A percentile compares a stretch with the other conserved stretches of the same genome.
Evolutionary conservation across 2,113 vertebrate genomes (phyloP).

Genomic region (Mobula hypostoma): DNA sequence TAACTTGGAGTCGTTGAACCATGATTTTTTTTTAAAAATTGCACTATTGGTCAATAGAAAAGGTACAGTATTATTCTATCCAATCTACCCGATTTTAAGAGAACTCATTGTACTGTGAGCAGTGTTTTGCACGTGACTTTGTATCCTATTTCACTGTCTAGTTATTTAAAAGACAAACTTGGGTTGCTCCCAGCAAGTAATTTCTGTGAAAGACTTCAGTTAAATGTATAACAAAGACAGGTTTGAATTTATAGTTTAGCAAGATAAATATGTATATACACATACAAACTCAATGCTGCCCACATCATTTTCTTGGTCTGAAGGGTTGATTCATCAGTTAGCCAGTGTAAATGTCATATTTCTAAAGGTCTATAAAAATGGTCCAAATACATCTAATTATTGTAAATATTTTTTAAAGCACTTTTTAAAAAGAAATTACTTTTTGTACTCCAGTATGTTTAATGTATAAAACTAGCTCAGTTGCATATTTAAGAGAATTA

Average conservation of each 20-base stretch:
- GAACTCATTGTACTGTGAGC: conserved; percentile 7
- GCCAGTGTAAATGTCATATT: conserved; percentile 32
- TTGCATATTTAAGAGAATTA: conserved; percentile 26
- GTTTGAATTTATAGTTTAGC: conserved; percentile 31
- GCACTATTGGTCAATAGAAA: conserved; percentile 31
- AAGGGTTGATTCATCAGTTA: not conserved
- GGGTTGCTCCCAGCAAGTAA: conserved; percentile 30
- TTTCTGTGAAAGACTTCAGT: conserved; percentile 34
- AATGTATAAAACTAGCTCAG: conserved; percentile 27
- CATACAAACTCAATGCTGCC: conserved; percentile 6
- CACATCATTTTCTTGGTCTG: not conserved
- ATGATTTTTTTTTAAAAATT: not conserved
- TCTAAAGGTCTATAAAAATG: not conserved
- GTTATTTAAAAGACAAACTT: conserved; percentile 33
- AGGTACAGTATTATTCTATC: conserved; percentile 17
- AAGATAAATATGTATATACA: conserved; percentile 18
- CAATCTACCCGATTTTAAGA: not conserved
- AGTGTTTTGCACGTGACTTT: conserved; percentile 22
- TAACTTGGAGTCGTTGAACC: conserved; percentile 2
- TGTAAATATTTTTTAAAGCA: conserved; percentile 38
- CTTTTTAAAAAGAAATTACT: conserved; percentile 37
- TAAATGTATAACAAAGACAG: conserved; percentile 30
- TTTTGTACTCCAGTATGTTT: conserved; percentile 36
- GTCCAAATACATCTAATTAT: conserved; percentile 30
- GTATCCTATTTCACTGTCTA: conserved; percentile 35